These are phyloP conservation scores for Halcyon badia DNA, from an alignment of 2,797 vertebrate species.

Conservation along the genomic window DNA sequence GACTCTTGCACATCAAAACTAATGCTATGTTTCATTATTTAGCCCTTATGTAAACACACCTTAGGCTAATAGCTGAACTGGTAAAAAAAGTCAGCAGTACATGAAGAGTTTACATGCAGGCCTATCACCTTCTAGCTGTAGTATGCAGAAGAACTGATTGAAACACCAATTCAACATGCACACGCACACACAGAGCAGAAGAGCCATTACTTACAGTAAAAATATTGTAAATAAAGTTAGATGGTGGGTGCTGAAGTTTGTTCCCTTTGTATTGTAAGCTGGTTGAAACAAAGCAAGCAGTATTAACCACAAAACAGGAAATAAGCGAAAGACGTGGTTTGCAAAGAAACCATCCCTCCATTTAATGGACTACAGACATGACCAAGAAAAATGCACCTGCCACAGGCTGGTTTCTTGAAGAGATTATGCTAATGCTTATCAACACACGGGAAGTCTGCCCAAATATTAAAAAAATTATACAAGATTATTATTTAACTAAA, in stretches of 20 bases:
- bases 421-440: neutral
- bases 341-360: neutral
- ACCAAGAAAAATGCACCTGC: neutral
- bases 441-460: neutral
- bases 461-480: neutral
- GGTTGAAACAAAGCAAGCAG: slow-evolving; percentile 47
- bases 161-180: slow-evolving; percentile 28
- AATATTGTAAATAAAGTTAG: slow-evolving; percentile 51
- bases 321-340: neutral
- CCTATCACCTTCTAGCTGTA: neutral
- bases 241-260: slow-evolving; percentile 30
- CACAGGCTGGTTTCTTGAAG: neutral
- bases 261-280: slow-evolving; percentile 45
- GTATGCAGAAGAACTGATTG: neutral
- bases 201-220: slow-evolving; percentile 39
- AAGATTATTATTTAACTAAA: neutral
- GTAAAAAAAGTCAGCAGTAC: neutral
- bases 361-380: neutral
- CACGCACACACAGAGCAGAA: neutral
- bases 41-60: neutral
- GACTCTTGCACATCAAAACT: neutral
- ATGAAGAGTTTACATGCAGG: slow-evolving; percentile 1
- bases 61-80: neutral
- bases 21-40: neutral
- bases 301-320: neutral